Percentiles rank a stretch among this genome's conserved stretches.
Conservation (phyloP, 2,888 invertebrate genomes). For the Oligia strigilis region DNA sequence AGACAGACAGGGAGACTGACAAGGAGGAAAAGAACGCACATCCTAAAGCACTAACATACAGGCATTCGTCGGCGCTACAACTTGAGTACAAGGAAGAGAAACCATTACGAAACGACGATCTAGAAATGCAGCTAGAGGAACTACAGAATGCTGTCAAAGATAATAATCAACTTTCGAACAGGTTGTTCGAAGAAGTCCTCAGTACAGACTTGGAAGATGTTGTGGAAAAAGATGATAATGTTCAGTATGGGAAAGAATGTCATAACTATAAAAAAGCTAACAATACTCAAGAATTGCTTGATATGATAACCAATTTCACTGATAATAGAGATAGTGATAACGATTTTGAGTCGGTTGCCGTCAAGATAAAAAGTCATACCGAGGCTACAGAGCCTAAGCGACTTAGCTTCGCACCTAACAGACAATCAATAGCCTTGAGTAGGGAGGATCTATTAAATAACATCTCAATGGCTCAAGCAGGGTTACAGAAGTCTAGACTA, state of each 20-base stretch:
- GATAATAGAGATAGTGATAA: conserved; percentile 67
- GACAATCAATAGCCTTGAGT: conserved; percentile 74
- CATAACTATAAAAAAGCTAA: conserved; percentile 75
- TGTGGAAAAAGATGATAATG: conserved; percentile 47
- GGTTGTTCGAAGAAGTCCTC: conserved; percentile 64
- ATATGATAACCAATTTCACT: conserved; percentile 80
- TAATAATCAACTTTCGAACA: conserved; percentile 51
- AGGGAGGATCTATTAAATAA: conserved; percentile 80
- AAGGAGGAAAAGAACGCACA: conserved; percentile 5
- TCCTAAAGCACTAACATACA: too few relatives aligned
- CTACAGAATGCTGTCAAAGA: conserved; percentile 52
- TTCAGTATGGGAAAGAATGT: conserved; percentile 18
- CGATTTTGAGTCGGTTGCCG: conserved; percentile 24
- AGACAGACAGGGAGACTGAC: conserved; percentile 42
- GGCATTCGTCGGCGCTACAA: conserved; percentile 39
- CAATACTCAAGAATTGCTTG: conserved; percentile 80
- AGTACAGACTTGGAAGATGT: conserved; percentile 58
- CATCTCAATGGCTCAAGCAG: conserved; percentile 82
- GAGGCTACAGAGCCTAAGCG: conserved; percentile 63
- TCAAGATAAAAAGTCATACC: conserved; percentile 40
- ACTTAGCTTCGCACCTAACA: conserved; percentile 71
- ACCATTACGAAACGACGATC: conserved; percentile 29
- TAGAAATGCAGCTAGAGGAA: conserved; percentile 62
- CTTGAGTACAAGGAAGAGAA: conserved; percentile 52
- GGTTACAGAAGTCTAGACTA: conserved; percentile 75